Percentiles rank a stretch among this genome's conserved stretches.
These are phyloP conservation scores for Pogonomyrmex californicus DNA, from an alignment of 1,140 invertebrate species.

Conservation along the genomic window DNA sequence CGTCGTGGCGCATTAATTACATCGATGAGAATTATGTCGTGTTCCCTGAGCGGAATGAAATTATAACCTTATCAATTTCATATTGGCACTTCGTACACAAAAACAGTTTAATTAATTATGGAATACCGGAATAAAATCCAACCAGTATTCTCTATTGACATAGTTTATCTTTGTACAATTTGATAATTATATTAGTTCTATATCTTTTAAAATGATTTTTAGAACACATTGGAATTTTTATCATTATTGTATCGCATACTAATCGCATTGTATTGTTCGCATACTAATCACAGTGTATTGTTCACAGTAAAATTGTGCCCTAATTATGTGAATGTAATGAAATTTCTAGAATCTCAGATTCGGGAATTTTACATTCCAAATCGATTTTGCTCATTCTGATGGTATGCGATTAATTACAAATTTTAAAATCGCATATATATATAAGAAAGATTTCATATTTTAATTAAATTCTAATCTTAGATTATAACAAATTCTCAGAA, in stretches of 20 bases:
- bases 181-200: not conserved
- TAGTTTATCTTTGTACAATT: not conserved
- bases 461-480: not conserved
- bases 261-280: too few species aligned
- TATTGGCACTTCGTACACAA: conserved; percentile 1
- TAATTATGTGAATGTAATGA: not conserved
- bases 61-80: conserved; percentile 36
- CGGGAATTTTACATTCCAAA: too few species aligned
- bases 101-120: conserved; percentile 36
- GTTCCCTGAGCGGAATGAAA: conserved; percentile 18
- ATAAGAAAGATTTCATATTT: not conserved
- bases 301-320: not conserved
- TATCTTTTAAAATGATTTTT: not conserved
- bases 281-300: not conserved
- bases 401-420: not conserved
- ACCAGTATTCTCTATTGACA: not conserved
- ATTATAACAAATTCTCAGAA: not conserved
- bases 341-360: conserved; percentile 19
- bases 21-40: conserved; percentile 54
- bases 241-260: not conserved
- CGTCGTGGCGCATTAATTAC: conserved; percentile 47
- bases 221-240: not conserved
- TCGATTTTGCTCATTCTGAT: not conserved
- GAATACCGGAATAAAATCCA: not conserved
- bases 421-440: not conserved